Conservation (phyloP, 2,888 invertebrate genomes). For the Aphidius colemani region DNA sequence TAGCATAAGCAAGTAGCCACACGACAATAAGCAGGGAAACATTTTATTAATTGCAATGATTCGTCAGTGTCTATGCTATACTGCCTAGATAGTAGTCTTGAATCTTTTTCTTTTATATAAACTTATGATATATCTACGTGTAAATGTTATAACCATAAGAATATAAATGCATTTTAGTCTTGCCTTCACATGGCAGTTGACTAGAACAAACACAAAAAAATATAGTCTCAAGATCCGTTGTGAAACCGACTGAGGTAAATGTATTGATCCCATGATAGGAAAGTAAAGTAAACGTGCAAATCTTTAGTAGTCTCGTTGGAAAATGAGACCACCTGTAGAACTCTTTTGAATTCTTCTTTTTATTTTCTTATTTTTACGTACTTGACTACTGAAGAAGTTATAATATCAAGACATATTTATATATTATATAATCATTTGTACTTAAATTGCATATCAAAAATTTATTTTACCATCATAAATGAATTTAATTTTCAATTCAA, state of each 20-base stretch:
- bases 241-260: slow-evolving; percentile 18
- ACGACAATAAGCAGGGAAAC: slow-evolving; percentile 57
- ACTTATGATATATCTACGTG: neutral
- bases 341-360: slow-evolving; percentile 17
- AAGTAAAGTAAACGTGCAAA: slow-evolving; percentile 22
- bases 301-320: slow-evolving; percentile 20
- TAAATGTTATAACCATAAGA: slow-evolving; percentile 11
- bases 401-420: too few species aligned
- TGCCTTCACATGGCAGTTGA: slow-evolving; percentile 18
- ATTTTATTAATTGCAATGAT: slow-evolving; percentile 58
- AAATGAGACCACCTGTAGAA: slow-evolving; percentile 37
- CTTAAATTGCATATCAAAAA: too few species aligned
- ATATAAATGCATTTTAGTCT: slow-evolving; percentile 7
- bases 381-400: too few species aligned
- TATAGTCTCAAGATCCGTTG: slow-evolving; percentile 20
- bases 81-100: slow-evolving; percentile 33
- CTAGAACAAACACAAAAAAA: slow-evolving; percentile 22
- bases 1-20: slow-evolving; percentile 52
- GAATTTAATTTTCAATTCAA: slow-evolving; percentile 4
- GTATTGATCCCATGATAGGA: slow-evolving; percentile 22
- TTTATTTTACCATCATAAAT: neutral
- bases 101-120: too few species aligned
- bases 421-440: too few species aligned
- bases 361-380: neutral
- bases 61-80: slow-evolving; percentile 53